A percentile compares a stretch with the other conserved stretches of the same genome.
phyloP scores from a whole-genome alignment of 2,888 invertebrate genomes.

The Yponomeuta evonymella region DNA sequence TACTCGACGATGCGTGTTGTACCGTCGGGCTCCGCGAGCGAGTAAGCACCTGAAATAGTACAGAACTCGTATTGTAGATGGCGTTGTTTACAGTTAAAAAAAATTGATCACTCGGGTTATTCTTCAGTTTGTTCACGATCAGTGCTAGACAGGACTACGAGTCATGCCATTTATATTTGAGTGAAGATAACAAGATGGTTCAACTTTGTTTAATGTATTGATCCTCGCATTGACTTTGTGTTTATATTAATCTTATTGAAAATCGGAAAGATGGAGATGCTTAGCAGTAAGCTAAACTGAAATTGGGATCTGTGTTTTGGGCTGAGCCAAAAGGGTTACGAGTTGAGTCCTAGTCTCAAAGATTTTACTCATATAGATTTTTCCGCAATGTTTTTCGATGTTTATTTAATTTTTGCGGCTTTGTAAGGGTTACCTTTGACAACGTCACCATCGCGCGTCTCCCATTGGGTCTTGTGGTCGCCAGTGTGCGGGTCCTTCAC shows the following conservation, averaged over 20 bases:
- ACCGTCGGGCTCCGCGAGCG: constrained; percentile 68
- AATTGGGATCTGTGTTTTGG: neutral
- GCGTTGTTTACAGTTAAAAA: neutral
- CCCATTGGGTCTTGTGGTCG: constrained; percentile 77
- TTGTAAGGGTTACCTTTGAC: constrained; percentile 60
- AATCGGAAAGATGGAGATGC: too few species aligned
- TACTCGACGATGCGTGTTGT: constrained; percentile 71
- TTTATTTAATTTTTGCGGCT: neutral
- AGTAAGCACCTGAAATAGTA: constrained; percentile 59
- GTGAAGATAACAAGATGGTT: too few species aligned
- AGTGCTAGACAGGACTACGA: too few species aligned
- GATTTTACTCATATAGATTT: neutral
- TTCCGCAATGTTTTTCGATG: neutral
- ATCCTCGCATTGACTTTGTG: too few species aligned
- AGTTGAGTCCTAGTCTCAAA: too few species aligned
- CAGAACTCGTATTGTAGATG: neutral
- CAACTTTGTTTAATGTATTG: too few species aligned
- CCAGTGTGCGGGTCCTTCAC: constrained; percentile 79
- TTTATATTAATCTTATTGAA: too few species aligned
- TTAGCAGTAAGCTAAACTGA: too few species aligned
- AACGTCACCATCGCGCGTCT: constrained; percentile 77
- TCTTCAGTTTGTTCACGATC: too few species aligned
- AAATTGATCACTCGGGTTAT: neutral
- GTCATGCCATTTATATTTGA: too few species aligned
- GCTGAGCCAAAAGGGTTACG: neutral